Conservation (phyloP, 1,140 invertebrate species). For the Leptonema lineaticorne region DNA sequence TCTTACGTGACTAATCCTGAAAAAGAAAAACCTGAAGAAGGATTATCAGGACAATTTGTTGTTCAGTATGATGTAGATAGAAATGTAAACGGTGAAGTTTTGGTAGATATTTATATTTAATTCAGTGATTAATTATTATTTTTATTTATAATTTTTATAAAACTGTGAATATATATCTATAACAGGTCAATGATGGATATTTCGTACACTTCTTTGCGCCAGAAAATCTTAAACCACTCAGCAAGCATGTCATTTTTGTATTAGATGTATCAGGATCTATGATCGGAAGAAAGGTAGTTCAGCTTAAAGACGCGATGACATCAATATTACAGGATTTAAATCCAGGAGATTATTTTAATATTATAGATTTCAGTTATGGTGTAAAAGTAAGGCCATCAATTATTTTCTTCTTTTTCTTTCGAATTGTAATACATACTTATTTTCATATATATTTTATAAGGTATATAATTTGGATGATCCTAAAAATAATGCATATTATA, state of each 20-base stretch:
- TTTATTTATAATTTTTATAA: constrained; percentile 21
- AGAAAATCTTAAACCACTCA: constrained; percentile 57
- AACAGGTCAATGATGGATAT: constrained; percentile 70
- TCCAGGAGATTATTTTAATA: constrained; percentile 65
- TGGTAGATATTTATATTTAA: constrained; percentile 55
- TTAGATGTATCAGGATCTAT: constrained; percentile 73
- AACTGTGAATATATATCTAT: not conserved
- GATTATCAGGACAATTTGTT: constrained; percentile 62
- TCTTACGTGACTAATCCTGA: constrained; percentile 7
- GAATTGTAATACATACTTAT: not conserved
- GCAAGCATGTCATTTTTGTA: constrained; percentile 71
- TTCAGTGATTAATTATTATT: constrained; percentile 22
- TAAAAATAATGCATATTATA: constrained; percentile 39
- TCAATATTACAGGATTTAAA: constrained; percentile 64
- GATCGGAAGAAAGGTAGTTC: constrained; percentile 63
- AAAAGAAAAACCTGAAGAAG: constrained; percentile 46
- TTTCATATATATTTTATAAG: constrained; percentile 34
- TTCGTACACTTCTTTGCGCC: constrained; percentile 78
- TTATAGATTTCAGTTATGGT: constrained; percentile 62
- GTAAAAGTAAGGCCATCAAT: constrained; percentile 52
- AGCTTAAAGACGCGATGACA: constrained; percentile 68
- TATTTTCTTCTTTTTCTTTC: not conserved
- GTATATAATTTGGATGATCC: constrained; percentile 51
- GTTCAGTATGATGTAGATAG: constrained; percentile 65
- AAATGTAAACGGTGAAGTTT: constrained; percentile 57